Evolutionary conservation across 2,113 vertebrate species (phyloP).

Genomic region (Furnarius figulus): DNA sequence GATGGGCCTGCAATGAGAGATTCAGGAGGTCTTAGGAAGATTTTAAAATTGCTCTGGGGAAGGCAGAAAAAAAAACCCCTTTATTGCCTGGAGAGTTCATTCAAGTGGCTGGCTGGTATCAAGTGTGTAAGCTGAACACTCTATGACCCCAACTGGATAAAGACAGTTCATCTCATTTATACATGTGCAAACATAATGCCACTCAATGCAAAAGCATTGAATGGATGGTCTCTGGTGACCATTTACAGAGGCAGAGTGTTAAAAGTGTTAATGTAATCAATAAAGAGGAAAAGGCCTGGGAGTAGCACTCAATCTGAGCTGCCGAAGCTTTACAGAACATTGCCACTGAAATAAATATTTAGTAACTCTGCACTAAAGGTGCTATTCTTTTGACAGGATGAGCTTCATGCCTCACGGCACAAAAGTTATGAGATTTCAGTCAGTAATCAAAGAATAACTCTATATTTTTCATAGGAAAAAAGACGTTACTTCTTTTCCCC

Average conservation of each 20-base stretch:
- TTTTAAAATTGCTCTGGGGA: not conserved
- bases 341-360: conserved; percentile 67
- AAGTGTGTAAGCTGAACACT: not conserved
- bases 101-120: not conserved
- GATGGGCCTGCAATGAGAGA: not conserved
- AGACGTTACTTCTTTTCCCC: not conserved
- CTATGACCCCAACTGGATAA: not conserved
- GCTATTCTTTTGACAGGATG: conserved; percentile 50
- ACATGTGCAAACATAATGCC: not conserved
- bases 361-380: conserved; percentile 40
- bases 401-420: conserved; percentile 62
- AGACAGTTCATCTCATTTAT: not conserved
- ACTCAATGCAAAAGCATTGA: not conserved
- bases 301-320: conserved; percentile 37
- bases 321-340: conserved; percentile 41
- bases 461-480: conserved; percentile 22
- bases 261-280: conserved; percentile 64
- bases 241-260: not conserved
- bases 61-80: not conserved
- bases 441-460: conserved; percentile 59
- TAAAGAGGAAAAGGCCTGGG: conserved; percentile 26
- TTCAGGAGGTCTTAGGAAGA: not conserved
- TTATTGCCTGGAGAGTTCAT: not conserved
- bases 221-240: conserved; percentile 16
- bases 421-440: conserved; percentile 60